Conservation (phyloP, 1,140 invertebrate species). For the Hyles euphorbiae region DNA sequence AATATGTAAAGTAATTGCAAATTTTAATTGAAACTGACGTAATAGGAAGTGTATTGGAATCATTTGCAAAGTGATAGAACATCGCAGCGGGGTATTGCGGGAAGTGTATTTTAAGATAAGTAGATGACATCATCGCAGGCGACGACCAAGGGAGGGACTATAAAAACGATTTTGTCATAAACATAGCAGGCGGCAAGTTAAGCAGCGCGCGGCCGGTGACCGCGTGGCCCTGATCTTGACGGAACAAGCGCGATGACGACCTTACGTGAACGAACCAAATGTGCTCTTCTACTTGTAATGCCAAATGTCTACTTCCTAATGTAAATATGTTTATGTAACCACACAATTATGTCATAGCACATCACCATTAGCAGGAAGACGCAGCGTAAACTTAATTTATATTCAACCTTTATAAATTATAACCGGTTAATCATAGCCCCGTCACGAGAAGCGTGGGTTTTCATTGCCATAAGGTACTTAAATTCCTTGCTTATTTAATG, state of each 20-base stretch:
- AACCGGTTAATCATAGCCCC: constrained; percentile 22
- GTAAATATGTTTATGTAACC: no score
- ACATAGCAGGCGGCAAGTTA: background rate
- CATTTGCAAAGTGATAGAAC: constrained; percentile 18
- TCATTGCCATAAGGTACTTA: constrained; percentile 17
- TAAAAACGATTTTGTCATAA: constrained; percentile 15
- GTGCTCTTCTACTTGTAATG: no score
- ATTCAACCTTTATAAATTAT: constrained; percentile 13
- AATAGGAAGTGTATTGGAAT: constrained; percentile 1
- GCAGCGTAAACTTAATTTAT: constrained; percentile 25
- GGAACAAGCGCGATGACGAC: constrained; percentile 31
- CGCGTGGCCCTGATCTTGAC: constrained; percentile 63
- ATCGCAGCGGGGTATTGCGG: constrained; percentile 14
- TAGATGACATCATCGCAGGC: constrained; percentile 46
- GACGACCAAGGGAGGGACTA: constrained; percentile 30
- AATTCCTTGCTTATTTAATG: background rate
- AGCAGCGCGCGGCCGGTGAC: constrained; percentile 39
- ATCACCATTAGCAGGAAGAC: constrained; percentile 1
- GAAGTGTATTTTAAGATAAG: constrained; percentile 26
- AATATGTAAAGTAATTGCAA: no score
- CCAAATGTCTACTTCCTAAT: no score
- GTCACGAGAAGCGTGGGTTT: constrained; percentile 22
- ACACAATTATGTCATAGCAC: no score
- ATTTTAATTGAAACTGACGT: no score
- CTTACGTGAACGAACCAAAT: constrained; percentile 13